These are phyloP conservation scores for Drosophila formosana DNA, from an alignment of 2,888 invertebrate species.

Conservation along the genomic window DNA sequence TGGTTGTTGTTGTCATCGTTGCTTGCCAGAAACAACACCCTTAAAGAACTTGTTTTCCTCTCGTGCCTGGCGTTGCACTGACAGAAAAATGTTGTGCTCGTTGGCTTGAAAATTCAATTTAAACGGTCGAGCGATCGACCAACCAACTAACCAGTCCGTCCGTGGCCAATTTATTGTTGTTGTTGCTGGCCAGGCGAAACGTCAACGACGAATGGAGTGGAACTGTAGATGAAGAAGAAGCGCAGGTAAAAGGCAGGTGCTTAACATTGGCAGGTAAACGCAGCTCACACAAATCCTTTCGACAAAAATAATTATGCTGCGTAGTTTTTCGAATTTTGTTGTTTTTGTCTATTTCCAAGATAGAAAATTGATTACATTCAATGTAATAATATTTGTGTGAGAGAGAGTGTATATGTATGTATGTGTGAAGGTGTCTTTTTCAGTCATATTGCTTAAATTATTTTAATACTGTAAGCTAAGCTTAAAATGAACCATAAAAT, in stretches of 20 bases:
- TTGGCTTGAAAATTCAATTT: conserved; percentile 39
- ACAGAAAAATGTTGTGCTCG: conserved; percentile 56
- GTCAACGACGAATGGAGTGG: conserved; percentile 32
- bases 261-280: conserved; percentile 43
- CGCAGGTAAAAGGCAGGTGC: conserved; percentile 60
- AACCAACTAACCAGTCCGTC: conserved; percentile 3
- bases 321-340: conserved; percentile 22
- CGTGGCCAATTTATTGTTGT: conserved; percentile 33
- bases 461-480: conserved; percentile 75
- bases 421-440: conserved; percentile 10
- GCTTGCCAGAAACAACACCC: conserved; percentile 64
- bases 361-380: conserved; percentile 62
- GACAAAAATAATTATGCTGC: conserved; percentile 43
- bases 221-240: conserved; percentile 26
- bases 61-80: conserved; percentile 59
- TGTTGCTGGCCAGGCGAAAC: conserved; percentile 13
- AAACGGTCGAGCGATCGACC: conserved; percentile 12
- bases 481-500: conserved; percentile 58
- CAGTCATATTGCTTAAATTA: conserved; percentile 58
- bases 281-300: conserved; percentile 40
- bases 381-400: conserved; percentile 39
- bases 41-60: conserved; percentile 76
- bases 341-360: conserved; percentile 15
- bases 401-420: conserved; percentile 6
- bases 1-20: conserved; percentile 21